Evolutionary conservation across 2,113 vertebrate genomes (phyloP).

Genomic region (Rallus limicola): DNA sequence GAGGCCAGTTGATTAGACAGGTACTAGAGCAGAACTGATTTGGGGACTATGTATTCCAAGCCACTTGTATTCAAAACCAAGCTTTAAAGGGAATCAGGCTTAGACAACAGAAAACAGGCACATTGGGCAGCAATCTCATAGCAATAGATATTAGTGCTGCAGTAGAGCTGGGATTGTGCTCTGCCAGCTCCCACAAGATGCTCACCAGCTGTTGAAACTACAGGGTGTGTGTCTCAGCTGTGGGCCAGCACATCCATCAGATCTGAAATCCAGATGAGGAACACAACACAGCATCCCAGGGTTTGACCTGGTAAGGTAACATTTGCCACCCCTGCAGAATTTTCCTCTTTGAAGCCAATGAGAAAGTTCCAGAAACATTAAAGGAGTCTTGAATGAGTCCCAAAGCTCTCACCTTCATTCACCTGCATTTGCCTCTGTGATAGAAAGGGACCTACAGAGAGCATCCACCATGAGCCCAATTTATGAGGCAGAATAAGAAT

Average conservation of each 20-base stretch:
- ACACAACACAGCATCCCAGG: fast-evolving
- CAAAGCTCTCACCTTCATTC: background rate
- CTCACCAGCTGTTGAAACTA: background rate
- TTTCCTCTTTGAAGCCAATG: background rate
- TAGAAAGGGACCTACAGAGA: background rate
- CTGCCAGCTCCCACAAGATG: background rate
- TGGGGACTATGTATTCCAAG: background rate
- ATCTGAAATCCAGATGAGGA: background rate
- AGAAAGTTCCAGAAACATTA: background rate
- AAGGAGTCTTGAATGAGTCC: background rate
- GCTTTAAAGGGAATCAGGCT: background rate
- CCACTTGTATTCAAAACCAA: background rate
- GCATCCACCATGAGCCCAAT: background rate
- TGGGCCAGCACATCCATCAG: background rate
- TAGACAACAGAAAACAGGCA: background rate
- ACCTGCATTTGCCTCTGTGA: background rate
- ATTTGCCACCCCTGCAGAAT: background rate
- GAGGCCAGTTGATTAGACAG: background rate
- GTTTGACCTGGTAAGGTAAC: background rate
- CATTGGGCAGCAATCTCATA: fast-evolving
- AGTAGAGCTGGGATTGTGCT: background rate
- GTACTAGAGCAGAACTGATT: background rate
- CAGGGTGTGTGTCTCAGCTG: fast-evolving
- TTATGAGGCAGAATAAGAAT: background rate
- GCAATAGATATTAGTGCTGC: background rate